Conservation (phyloP, 2,113 vertebrate species). For the Thalassarche chlororhynchos region DNA sequence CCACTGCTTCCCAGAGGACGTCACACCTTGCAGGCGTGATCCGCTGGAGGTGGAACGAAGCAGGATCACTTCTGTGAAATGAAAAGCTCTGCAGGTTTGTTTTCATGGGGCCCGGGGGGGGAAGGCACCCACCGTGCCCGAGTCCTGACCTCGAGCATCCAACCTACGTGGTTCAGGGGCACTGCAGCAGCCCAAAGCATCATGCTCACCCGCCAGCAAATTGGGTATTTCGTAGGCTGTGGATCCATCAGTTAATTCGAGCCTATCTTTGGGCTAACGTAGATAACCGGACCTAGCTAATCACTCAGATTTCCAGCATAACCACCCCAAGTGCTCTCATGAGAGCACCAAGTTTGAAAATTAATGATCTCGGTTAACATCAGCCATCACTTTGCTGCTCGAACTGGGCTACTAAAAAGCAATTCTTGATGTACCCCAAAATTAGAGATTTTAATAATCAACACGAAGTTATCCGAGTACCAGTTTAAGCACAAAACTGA, state of each 20-base stretch:
- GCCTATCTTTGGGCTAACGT: rapidly evolving
- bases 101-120: not conserved
- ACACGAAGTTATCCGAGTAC: not conserved
- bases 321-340: not conserved
- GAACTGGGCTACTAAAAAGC: not conserved
- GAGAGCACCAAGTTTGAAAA: not conserved
- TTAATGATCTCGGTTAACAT: rapidly evolving
- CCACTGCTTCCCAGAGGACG: not conserved
- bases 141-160: not conserved
- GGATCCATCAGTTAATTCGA: not conserved
- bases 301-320: not conserved
- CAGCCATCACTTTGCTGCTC: not conserved
- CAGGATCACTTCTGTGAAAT: not conserved
- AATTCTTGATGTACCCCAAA: not conserved
- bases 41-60: not conserved
- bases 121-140: not conserved
- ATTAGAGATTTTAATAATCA: not conserved
- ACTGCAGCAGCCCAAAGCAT: not conserved
- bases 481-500: not conserved
- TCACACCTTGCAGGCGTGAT: not conserved
- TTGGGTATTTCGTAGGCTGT: rapidly evolving
- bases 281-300: not conserved
- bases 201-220: not conserved
- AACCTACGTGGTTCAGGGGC: not conserved
- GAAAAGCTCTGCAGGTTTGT: not conserved